Conservation (phyloP, 2,888 invertebrate species). For the Oscheius sp. region DNA sequence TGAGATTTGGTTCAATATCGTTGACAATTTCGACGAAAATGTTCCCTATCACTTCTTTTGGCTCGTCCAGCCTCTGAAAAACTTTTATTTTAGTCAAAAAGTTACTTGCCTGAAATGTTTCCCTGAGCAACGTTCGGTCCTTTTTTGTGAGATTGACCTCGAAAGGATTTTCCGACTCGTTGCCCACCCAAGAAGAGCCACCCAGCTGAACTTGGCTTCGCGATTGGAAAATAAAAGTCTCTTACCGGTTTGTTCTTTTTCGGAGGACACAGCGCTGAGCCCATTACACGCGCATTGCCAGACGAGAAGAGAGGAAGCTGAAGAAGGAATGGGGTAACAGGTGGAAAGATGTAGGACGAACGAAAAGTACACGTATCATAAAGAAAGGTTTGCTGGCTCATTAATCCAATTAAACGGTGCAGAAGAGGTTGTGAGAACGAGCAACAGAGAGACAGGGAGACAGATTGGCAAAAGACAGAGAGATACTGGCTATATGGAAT, state of each 20-base stretch:
- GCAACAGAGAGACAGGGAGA: background rate
- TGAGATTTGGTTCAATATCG: slow-evolving; percentile 69
- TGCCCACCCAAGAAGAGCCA: slow-evolving; percentile 68
- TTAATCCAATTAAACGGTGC: background rate
- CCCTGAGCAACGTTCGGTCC: slow-evolving; percentile 67
- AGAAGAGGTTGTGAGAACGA: background rate
- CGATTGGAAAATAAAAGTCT: background rate
- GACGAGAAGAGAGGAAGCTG: background rate
- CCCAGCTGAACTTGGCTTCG: slow-evolving; percentile 48
- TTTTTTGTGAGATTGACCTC: slow-evolving; percentile 67
- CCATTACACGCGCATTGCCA: slow-evolving; percentile 52
- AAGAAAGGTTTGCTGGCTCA: background rate
- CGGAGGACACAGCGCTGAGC: slow-evolving; percentile 68
- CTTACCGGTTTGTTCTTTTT: slow-evolving; percentile 62
- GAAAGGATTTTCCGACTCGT: slow-evolving; percentile 71
- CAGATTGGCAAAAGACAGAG: too few relatives aligned
- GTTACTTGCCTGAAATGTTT: slow-evolving; percentile 64
- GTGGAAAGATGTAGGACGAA: background rate
- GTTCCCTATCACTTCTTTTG: slow-evolving; percentile 70
- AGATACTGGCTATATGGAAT: background rate
- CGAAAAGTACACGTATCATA: background rate
- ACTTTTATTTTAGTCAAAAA: too few relatives aligned
- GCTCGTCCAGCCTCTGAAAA: slow-evolving; percentile 66
- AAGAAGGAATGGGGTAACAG: background rate
- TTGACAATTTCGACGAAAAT: slow-evolving; percentile 71